These are phyloP conservation scores for Helleia helle DNA, from an alignment of 2,888 invertebrate species.

Conservation along the genomic window DNA sequence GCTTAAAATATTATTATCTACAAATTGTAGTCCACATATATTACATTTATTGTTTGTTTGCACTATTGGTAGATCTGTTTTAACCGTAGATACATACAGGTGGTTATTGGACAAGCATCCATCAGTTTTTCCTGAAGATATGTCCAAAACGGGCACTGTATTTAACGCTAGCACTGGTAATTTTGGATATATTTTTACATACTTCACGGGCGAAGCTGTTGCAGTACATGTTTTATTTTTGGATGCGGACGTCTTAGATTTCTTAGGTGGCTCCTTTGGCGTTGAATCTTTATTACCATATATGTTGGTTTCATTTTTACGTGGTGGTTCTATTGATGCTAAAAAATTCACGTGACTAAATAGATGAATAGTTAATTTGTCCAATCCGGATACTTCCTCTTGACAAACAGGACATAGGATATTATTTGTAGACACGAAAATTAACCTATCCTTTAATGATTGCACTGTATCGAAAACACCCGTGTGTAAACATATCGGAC, in stretches of 20 bases:
- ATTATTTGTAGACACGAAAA: constrained; percentile 83
- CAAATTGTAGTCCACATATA: constrained; percentile 82
- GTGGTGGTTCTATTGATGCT: constrained; percentile 27
- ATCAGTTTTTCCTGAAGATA: constrained; percentile 30
- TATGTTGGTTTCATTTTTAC: constrained; percentile 26
- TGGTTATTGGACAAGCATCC: constrained; percentile 31
- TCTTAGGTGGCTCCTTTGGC: constrained; percentile 34
- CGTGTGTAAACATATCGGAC: constrained; percentile 84
- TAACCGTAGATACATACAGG: constrained; percentile 31
- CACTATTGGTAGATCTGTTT: constrained; percentile 35
- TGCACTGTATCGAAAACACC: constrained; percentile 81
- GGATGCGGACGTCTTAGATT: constrained; percentile 37
- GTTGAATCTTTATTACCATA: constrained; percentile 15
- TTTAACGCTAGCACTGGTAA: constrained; percentile 52
- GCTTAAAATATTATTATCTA: constrained; percentile 78
- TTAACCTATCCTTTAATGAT: constrained; percentile 79
- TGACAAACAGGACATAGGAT: constrained; percentile 85
- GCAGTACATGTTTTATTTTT: constrained; percentile 54
- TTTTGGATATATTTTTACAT: constrained; percentile 63
- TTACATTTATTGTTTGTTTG: constrained; percentile 68
- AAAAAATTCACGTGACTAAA: constrained; percentile 79
- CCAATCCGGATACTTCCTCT: constrained; percentile 82
- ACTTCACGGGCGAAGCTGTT: constrained; percentile 46
- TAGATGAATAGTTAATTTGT: constrained; percentile 88
- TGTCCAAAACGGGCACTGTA: constrained; percentile 47